phyloP scores from a whole-genome alignment of 1,140 invertebrate species.

The Latrodectus geometricus region DNA sequence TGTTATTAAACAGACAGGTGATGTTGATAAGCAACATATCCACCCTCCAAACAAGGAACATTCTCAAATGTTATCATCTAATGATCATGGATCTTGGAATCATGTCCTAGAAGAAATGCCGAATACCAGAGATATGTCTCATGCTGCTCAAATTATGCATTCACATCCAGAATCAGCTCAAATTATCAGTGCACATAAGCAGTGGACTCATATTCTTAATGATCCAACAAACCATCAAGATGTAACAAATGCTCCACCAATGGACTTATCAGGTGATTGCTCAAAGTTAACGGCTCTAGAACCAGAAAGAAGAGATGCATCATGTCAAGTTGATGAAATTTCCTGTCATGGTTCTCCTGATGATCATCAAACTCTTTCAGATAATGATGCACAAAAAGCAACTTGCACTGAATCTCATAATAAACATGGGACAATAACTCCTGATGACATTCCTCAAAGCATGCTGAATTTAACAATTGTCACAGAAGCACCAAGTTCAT shows the following conservation, averaged over 20 bases:
- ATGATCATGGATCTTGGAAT: constrained; percentile 46
- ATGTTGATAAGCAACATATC: constrained; percentile 31
- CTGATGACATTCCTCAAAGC: constrained; percentile 39
- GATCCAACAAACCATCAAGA: constrained; percentile 25
- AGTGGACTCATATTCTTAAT: constrained; percentile 29
- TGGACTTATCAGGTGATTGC: constrained; percentile 47
- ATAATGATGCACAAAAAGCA: constrained; percentile 12
- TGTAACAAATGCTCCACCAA: constrained; percentile 29
- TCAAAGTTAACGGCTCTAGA: constrained; percentile 28
- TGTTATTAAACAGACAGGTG: constrained; percentile 44
- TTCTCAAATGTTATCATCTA: constrained; percentile 12
- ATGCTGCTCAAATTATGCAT: constrained; percentile 35
- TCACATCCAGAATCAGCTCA: constrained; percentile 30
- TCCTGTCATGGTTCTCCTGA: constrained; percentile 21
- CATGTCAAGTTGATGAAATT: constrained; percentile 55
- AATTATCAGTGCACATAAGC: constrained; percentile 24
- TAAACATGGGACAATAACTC: background rate
- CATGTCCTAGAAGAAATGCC: constrained; percentile 53
- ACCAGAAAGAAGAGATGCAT: constrained; percentile 52
- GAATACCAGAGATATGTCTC: constrained; percentile 21
- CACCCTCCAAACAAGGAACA: constrained; percentile 2
- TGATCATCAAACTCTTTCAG: constrained; percentile 9
- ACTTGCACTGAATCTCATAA: constrained; percentile 27
- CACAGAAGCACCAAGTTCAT: constrained; percentile 15
- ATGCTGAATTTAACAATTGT: constrained; percentile 32